phyloP scores from a whole-genome alignment of 2,888 invertebrate species.

The Polydrusus cervinus region DNA sequence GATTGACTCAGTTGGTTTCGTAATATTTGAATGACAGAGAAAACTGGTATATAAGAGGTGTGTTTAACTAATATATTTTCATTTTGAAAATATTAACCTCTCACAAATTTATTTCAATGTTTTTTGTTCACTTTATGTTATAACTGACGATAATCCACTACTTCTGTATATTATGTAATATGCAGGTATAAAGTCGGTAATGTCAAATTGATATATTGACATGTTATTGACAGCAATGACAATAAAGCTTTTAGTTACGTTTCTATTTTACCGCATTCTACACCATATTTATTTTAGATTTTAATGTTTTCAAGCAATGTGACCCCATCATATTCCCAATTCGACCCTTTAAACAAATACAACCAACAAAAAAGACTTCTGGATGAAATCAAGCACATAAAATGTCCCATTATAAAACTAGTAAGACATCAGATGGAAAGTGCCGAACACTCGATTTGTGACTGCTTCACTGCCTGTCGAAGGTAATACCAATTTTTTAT shows the following conservation, averaged over 20 bases:
- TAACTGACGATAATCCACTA: too few relatives aligned
- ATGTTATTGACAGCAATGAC: slow-evolving; percentile 20
- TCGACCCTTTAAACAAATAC: not conserved
- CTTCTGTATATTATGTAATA: too few relatives aligned
- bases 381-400: slow-evolving; percentile 60
- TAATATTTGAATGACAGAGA: too few relatives aligned
- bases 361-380: slow-evolving; percentile 40
- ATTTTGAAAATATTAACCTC: too few relatives aligned
- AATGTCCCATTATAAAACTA: slow-evolving; percentile 60
- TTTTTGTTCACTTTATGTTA: too few relatives aligned
- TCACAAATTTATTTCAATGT: too few relatives aligned
- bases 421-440: slow-evolving; percentile 58
- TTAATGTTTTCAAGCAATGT: slow-evolving; percentile 29
- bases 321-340: not conserved
- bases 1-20: too few relatives aligned
- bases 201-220: not conserved
- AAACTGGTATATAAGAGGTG: too few relatives aligned
- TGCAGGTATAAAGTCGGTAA: not conserved
- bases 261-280: slow-evolving; percentile 13
- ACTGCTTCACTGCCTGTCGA: slow-evolving; percentile 44
- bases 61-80: too few relatives aligned
- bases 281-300: not conserved
- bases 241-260: slow-evolving; percentile 7
- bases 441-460: slow-evolving; percentile 54
- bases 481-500: slow-evolving; percentile 40